Conservation (phyloP, 2,888 invertebrate species). For the Stegophylla sp. region DNA sequence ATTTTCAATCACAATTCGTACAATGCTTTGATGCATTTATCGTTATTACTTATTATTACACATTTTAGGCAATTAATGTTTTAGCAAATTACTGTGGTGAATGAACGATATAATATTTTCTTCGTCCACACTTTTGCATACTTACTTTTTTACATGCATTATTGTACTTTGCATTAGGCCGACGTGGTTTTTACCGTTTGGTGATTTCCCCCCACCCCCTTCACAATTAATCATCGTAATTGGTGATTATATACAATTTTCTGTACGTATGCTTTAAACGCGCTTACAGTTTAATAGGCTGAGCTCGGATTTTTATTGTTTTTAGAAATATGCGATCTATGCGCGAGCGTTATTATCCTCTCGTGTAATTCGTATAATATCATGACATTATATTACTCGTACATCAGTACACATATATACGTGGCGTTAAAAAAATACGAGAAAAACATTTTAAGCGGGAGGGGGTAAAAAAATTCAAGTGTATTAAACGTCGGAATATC, state of each 20-base stretch:
- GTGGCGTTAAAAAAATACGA: constrained; percentile 17
- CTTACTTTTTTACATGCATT: no score
- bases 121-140: no score
- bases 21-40: no score
- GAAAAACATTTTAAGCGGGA: neutral
- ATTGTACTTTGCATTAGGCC: no score
- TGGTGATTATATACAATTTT: neutral
- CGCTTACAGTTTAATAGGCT: neutral
- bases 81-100: neutral
- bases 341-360: neutral
- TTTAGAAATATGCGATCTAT: neutral
- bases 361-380: neutral
- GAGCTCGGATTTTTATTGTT: neutral
- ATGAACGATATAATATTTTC: neutral
- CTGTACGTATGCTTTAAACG: neutral
- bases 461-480: neutral
- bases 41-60: no score
- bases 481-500: neutral
- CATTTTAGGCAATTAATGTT: no score
- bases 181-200: neutral
- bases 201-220: no score
- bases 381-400: neutral
- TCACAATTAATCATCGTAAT: constrained; percentile 26
- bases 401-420: neutral
- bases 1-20: neutral